phyloP scores from a whole-genome alignment of 1,140 invertebrate genomes.

The Papilio aristodemus region DNA sequence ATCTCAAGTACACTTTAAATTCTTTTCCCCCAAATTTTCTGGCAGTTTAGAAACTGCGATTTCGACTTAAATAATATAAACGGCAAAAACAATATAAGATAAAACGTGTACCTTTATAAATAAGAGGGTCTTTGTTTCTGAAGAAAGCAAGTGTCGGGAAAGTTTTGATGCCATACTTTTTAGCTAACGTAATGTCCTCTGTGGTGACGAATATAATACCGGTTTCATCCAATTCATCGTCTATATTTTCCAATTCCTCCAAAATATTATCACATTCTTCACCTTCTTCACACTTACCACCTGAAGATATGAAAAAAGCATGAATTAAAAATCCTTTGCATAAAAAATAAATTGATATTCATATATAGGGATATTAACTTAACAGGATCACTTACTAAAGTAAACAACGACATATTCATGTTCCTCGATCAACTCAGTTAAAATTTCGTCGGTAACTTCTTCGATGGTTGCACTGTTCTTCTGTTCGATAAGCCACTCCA shows the following conservation, averaged over 20 bases:
- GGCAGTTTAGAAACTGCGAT: too few relatives aligned
- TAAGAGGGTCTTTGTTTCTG: slow-evolving; percentile 91
- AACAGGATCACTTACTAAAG: slow-evolving; percentile 86
- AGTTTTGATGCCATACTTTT: slow-evolving; percentile 91
- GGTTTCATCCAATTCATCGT: slow-evolving; percentile 95
- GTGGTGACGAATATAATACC: slow-evolving; percentile 97
- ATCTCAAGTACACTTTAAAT: too few relatives aligned
- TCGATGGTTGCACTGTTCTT: slow-evolving; percentile 96
- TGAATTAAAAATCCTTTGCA: neutral
- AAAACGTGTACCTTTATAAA: slow-evolving; percentile 82
- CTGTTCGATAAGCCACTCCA: slow-evolving; percentile 94
- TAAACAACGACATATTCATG: slow-evolving; percentile 97
- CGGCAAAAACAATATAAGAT: neutral
- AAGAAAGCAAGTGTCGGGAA: slow-evolving; percentile 95
- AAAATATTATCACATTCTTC: slow-evolving; percentile 92
- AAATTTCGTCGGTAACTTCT: slow-evolving; percentile 96
- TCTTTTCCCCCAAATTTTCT: too few relatives aligned
- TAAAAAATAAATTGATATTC: neutral
- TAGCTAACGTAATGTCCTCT: slow-evolving; percentile 89
- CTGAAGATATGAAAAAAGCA: slow-evolving; percentile 66
- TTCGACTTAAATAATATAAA: neutral
- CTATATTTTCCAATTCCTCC: slow-evolving; percentile 94
- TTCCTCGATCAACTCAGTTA: slow-evolving; percentile 91
- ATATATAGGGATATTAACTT: neutral
- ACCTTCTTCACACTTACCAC: slow-evolving; percentile 92